A percentile compares a stretch with the other conserved stretches of the same genome.
Evolutionary conservation across 2,113 vertebrate species (phyloP).

Genomic region (Mesitornis unicolor): DNA sequence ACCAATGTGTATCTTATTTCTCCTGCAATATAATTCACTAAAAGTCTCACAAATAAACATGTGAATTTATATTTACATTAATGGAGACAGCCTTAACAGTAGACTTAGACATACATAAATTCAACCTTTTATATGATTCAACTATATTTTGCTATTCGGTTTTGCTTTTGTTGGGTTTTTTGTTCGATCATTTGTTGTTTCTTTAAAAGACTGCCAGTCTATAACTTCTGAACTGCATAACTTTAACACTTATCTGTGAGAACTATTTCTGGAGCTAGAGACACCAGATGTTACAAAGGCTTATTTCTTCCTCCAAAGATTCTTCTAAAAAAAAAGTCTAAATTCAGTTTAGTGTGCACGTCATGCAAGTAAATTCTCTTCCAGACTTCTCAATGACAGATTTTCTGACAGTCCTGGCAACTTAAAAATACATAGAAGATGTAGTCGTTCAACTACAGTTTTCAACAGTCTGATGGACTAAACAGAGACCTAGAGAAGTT

Average conservation of each 20-base stretch:
- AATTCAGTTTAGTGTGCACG: not conserved
- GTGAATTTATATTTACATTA: not conserved
- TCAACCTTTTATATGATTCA: not conserved
- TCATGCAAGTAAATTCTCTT: not conserved
- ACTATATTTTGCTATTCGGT: accelerated
- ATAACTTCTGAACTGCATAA: not conserved
- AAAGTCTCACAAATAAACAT: not conserved
- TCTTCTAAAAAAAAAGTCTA: not conserved
- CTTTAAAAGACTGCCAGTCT: not conserved
- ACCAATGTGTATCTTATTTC: not conserved
- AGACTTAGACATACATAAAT: accelerated
- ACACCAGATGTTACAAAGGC: not conserved
- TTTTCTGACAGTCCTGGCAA: not conserved
- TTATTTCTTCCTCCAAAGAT: not conserved
- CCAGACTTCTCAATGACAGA: not conserved
- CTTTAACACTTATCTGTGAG: not conserved
- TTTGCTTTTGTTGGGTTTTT: not conserved
- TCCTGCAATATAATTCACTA: not conserved
- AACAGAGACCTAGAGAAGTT: not conserved
- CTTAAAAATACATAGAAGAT: not conserved
- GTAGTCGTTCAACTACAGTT: not conserved
- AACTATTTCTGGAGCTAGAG: not conserved
- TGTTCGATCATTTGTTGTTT: too few species aligned
- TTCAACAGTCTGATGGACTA: not conserved
- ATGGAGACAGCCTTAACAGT: not conserved